Base-by-base conservation (phyloP, 2,888 invertebrate genomes). In the Hoplodrina blanda region DNA sequence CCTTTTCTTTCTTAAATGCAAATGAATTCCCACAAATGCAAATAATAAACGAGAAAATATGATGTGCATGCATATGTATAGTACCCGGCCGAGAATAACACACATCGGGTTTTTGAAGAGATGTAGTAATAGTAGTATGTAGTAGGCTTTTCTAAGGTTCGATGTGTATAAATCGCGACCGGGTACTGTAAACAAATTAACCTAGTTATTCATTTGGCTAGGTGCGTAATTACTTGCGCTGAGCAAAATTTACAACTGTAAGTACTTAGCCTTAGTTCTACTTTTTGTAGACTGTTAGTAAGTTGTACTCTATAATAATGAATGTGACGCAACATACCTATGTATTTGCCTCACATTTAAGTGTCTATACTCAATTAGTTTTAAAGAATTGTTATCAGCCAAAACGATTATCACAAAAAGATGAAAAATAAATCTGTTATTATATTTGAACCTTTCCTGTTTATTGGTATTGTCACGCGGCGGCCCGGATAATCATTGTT, bases 181-280 rank as follows among this genome's bases (percentile, higher is more conserved):
- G 44, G 44, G 50, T 71, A 46, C 19, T 13, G 44, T 69, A 76
- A 78, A 77, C 85, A 57, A 90, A 93, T 92, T 94, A 94, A 94
- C 87, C 82, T 90, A 91, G 90, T 91, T 72, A 67, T 95, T 95
- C 89, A 91, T 93, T 94, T 94, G 94, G 91, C 92, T 95, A 95
- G 95, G 95, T 95, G 90, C 90, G 93, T 95, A 86, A 89, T 94
- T 87, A 88, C 95, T 92, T 95, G 95, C 90, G 95, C 95, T 90
- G 95, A 95, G 87, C 95, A 95, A 94, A 94, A 93, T 91, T 91
- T 95, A 81, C 91, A 91, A 87, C 90, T 88, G 95, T 95, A 92
- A 95, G 95, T 95, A 95, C 89, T 86, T 85, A 84, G 84, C 68
- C 19, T 59, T 88, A 87, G 82, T 87, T 80, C 53, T 78, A 73